Evolutionary conservation across 2,888 invertebrate genomes (phyloP).

Genomic region (Nebria brevicollis): DNA sequence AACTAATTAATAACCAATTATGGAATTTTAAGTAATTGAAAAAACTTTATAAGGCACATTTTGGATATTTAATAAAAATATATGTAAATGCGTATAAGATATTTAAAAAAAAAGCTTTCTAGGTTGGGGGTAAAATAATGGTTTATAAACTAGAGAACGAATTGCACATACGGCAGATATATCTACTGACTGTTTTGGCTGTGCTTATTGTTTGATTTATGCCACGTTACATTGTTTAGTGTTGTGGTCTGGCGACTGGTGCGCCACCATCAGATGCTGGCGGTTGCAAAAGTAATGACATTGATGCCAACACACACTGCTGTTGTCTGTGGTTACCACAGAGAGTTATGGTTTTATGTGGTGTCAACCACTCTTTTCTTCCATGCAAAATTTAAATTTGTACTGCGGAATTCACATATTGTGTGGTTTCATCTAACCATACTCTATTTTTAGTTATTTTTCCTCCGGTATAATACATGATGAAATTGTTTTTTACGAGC

Average conservation of each 20-base stretch:
- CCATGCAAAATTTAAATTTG: not conserved
- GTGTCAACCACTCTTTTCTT: not conserved
- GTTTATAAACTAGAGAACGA: not conserved
- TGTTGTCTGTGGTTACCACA: conserved; percentile 2
- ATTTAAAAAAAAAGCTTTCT: no score
- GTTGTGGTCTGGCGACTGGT: conserved; percentile 8
- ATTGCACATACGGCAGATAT: not conserved
- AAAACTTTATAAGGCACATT: no score
- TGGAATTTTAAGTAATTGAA: no score
- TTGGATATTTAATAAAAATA: no score
- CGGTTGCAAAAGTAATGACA: conserved; percentile 30
- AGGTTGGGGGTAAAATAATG: no score
- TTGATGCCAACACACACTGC: conserved; percentile 18
- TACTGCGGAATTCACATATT: not conserved
- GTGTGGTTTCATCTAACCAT: not conserved
- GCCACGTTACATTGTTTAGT: conserved; percentile 5
- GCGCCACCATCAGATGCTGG: conserved; percentile 28
- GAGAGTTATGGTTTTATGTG: conserved; percentile 9
- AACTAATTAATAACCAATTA: no score
- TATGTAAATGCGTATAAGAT: no score
- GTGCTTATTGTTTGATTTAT: conserved; percentile 34
- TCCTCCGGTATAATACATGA: not conserved
- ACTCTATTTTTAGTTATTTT: not conserved
- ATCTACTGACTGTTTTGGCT: not conserved
- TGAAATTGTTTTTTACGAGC: no score